These are phyloP conservation scores for Epizoanthus stellaris DNA, from an alignment of 92 coral and sea anemone species.

Conservation along the genomic window DNA sequence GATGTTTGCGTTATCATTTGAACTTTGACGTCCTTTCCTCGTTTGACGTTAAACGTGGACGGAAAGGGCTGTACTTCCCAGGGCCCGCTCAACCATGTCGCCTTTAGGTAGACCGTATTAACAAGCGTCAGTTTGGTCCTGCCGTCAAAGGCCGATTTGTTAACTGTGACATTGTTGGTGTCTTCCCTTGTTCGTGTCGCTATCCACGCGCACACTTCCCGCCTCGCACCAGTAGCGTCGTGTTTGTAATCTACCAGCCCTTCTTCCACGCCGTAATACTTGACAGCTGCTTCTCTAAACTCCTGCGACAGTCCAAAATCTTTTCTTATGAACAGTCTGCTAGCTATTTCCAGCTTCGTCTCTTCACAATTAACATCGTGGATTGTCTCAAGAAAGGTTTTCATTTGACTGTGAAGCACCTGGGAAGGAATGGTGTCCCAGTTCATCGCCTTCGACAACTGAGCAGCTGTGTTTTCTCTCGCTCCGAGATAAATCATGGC, in stretches of 20 bases:
- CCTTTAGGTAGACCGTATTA: constrained; percentile 24
- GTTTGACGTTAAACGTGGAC: constrained; percentile 6
- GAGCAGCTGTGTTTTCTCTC: constrained; percentile 18
- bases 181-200: constrained; percentile 35
- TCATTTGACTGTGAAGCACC: constrained; percentile 39
- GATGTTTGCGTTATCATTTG: constrained; percentile 34
- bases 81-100: constrained; percentile 24
- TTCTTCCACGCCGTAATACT: constrained; percentile 38
- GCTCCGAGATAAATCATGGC: constrained; percentile 24
- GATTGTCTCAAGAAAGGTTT: constrained; percentile 16
- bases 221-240: constrained; percentile 29
- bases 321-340: constrained; percentile 36
- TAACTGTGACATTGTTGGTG: neutral
- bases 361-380: constrained; percentile 1
- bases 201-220: constrained; percentile 15
- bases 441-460: constrained; percentile 21
- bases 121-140: constrained; percentile 25
- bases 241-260: constrained; percentile 22
- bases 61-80: constrained; percentile 27
- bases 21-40: constrained; percentile 27
- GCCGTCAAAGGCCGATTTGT: constrained; percentile 23
- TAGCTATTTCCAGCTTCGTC: constrained; percentile 24
- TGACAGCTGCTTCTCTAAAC: constrained; percentile 36
- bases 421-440: constrained; percentile 36
- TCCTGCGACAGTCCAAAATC: constrained; percentile 36